Evolutionary conservation across 2,797 vertebrate species (phyloP), one percentile per base, ranked within the genome.

Genomic region (Spinus olivaceus): DNA sequence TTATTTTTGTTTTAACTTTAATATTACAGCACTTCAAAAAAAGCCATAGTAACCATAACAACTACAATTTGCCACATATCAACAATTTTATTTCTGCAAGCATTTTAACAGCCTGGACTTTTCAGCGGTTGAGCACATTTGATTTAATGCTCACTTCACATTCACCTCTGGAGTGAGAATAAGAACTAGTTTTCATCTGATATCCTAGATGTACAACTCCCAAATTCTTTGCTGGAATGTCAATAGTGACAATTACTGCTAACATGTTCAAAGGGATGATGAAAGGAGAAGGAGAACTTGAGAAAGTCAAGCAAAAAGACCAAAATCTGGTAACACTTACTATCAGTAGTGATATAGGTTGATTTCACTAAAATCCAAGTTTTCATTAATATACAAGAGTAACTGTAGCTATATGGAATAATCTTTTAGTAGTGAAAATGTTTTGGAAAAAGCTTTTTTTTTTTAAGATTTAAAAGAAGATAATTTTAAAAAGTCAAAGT

Each of bases 1-100:
- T 14, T 85, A 70, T 87, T 92, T 94, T 86, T 86, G 25, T 37
- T 94, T 85, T 67, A 80, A 53, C 24, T 81, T 82, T 67, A 77
- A 16, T 87, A 61, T 77, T 69, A 65, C 78, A 77, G 8, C 17
- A 46, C 5, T 90, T 89, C 37, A 80, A 14, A 70, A 63, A 71
- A 70, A 73, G 23, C 57, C 30, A 35, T 64, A 76, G 67, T 87
- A 77, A 87, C 77, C 41, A 53, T 89, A 86, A 83, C 61, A 90
- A 89, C 60, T 82, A 28, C 13, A 56, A 14, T 82, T 91, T 84
- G 9, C 30, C 11, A 28, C 16, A 39, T 84, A 87, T 78, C 33
- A 85, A 44, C 60, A 76, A 20, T 54, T 90, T 72, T 63, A 65
- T 85, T 79, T 83, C 65, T 59, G 25, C 49, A 47, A 15, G 14